Base-by-base conservation (phyloP, 1,140 invertebrate species). In the Bombyx mori region DNA sequence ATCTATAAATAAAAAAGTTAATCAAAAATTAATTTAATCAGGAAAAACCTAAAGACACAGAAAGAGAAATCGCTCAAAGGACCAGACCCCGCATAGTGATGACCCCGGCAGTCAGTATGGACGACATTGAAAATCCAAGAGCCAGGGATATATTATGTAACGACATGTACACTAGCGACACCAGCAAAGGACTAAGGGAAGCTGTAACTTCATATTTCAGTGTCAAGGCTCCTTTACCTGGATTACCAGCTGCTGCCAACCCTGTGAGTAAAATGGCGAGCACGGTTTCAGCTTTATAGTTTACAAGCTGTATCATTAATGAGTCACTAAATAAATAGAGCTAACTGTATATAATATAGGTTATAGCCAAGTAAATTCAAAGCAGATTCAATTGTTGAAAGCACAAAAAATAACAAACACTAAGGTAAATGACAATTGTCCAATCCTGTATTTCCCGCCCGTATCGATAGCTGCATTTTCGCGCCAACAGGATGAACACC, bases 21-120 rank as follows among this genome's bases (percentile, higher is more conserved):
- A 50, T 50, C n/a, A 3, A 12, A 7, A 22, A 50, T 50, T 1
- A 3, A 50, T 9, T 35, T 47, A 1, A 2, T 10, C 61, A 82
- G 73, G 65, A 67, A 48, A 66, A 72, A 43, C 63, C 59, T 3
- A 8, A 42, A 42, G 74, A 86, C 56, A 44, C 47, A 42, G 64
- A 69, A 1, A 66, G 65, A 12, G 75, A 75, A 47, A 62, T 78
- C 45, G 77, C 67, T 0, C 81, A 81, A 42, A 84, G 76, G 58
- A 87, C 74, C 1, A 72, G 89, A 0, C 88, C 89, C 6, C 76
- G 89, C 6, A 62, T 82, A 9, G 80, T 85, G 44, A 83, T 89
- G 74, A 77, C 82, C 0, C 88, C 88, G 1, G 85, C 82, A 4
- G 73, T 90, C 9, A 84, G 83, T 63, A 73, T 90, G 59, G 89